These are phyloP conservation scores for Cephus pygmeus DNA, from an alignment of 2,888 invertebrate species.

Conservation along the genomic window DNA sequence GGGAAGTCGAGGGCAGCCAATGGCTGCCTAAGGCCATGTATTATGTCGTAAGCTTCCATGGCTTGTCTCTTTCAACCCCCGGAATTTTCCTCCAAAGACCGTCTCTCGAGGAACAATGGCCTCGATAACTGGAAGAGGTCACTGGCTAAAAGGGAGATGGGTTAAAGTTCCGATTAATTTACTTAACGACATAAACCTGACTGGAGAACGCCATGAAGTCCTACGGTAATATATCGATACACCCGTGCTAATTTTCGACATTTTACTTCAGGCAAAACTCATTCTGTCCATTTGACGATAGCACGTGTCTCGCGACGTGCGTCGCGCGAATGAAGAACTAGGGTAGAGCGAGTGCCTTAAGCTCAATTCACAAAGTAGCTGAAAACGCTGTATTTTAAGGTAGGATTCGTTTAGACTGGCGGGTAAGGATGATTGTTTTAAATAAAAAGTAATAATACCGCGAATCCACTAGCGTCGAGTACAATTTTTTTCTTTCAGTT, in stretches of 20 bases:
- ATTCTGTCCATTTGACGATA: neutral
- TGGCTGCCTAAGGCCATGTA: neutral
- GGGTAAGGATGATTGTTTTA: neutral
- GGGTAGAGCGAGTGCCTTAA: neutral
- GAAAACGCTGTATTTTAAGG: neutral
- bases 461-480: neutral
- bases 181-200: neutral
- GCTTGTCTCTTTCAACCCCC: neutral
- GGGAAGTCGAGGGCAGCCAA: neutral
- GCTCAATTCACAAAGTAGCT: neutral
- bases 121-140: neutral
- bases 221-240: too few species aligned
- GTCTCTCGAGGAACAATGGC: neutral
- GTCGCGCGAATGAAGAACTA: too few species aligned
- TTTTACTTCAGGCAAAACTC: neutral
- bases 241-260: neutral
- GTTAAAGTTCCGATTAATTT: neutral
- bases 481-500: neutral
- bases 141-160: neutral
- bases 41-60: conserved; percentile 1
- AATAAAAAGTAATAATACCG: neutral
- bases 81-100: neutral
- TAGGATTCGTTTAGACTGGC: neutral
- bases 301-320: neutral
- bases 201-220: neutral